Evolutionary conservation across 2,888 invertebrate genomes (phyloP), one percentile per base, ranked within the genome.

Genomic region (Tyria jacobaeae): DNA sequence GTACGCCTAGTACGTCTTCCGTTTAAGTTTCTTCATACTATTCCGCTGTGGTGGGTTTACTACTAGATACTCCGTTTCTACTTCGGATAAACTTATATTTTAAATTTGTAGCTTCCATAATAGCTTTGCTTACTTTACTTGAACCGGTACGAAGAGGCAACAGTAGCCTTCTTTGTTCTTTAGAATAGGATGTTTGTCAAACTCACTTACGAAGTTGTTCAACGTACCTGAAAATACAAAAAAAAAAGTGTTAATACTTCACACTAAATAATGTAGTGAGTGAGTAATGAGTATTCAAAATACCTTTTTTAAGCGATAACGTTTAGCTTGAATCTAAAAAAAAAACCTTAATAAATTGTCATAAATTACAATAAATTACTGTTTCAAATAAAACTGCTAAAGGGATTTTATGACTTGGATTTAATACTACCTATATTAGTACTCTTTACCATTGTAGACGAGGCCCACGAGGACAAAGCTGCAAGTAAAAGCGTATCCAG

Each of bases 1-100:
- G 69, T 67, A 70, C 66, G 73, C 72, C 69, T 71, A 68, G 61
- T 56, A 58, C 57, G 66, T 73, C 60, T 71, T 55, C 31, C 50
- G 25, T 12, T 44, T 44, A 64, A 71, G 59, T 49, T 69, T 21
- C 44, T 44, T 21, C 44, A 12, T 21, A 21, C 21, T 61, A 63
- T 62, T 64, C 44, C 64, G 52, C 48, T 65, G 56, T 57, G 57
- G 47, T 60, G 48, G 60, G 9, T 49, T 60, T 31, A 47, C 31
- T 21, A 44, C 39, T 27, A 21, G 7, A n/a, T n/a, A n/a, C n/a
- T n/a, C n/a, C n/a, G 54, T 51, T 57, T 58, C 44, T 31, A 31
- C 27, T 31, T 31, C 27, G 27, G 35, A 35, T 54, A 4, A 47
- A 37, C 54, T 54, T 60, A 54, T 54, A 48, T 54, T 60, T 39